Conservation (phyloP, 2,888 invertebrate species). For the Eilema griseolum region DNA sequence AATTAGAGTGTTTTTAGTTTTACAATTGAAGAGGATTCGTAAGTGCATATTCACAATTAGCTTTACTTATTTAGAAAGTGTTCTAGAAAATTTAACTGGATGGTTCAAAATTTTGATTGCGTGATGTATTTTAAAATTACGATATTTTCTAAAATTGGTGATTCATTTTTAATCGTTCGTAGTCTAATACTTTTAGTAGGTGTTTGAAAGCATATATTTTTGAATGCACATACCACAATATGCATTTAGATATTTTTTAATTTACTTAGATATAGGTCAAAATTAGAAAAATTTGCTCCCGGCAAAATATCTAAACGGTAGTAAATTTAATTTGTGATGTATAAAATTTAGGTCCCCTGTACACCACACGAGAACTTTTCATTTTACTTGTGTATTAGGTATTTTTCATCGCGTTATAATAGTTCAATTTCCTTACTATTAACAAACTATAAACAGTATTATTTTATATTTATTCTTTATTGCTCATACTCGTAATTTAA, state of each 20-base stretch:
- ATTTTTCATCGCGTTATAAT: constrained; percentile 17
- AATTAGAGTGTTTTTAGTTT: constrained; percentile 31
- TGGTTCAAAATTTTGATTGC: neutral
- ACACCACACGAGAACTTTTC: constrained; percentile 23
- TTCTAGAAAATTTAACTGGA: neutral
- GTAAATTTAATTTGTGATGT: constrained; percentile 7
- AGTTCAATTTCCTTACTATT: constrained; percentile 26
- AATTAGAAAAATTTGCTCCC: neutral
- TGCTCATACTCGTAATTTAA: constrained; percentile 31
- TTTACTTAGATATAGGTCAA: neutral
- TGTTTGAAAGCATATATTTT: neutral
- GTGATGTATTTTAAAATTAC: neutral
- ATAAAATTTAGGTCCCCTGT: constrained; percentile 23
- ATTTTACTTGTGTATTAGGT: constrained; percentile 16
- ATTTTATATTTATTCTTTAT: constrained; percentile 38
- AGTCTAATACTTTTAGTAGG: neutral
- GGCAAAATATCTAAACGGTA: neutral
- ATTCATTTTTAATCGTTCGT: neutral
- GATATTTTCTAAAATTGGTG: neutral
- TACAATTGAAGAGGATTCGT: constrained; percentile 30
- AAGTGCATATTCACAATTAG: constrained; percentile 9
- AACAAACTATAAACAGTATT: constrained; percentile 55
- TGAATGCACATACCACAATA: neutral
- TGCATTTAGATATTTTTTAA: constrained; percentile 5
- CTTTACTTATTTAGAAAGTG: neutral